Evolutionary conservation across 2,888 invertebrate species (phyloP), one percentile per base, ranked within the genome.

Genomic region (Agriotes lineatus): DNA sequence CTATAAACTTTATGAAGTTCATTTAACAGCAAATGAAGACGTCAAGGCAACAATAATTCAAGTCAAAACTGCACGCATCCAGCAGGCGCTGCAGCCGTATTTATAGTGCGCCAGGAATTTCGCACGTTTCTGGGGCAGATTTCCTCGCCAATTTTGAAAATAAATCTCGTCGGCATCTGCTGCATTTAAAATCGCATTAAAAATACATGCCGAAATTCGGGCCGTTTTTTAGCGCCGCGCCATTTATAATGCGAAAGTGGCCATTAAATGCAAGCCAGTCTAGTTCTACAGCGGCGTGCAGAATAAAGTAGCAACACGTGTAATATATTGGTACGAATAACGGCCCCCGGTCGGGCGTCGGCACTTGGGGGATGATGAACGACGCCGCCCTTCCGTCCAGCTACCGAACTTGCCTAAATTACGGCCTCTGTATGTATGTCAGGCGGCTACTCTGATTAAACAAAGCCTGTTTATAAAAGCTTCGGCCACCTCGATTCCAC

Each of bases 221-320:
- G 59, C 44, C 58, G 59, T 62, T 63, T 64, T 64, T 68, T 59
- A 45, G 25, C 57, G 35, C 52, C 59, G 52, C 45, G 54, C 65
- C 64, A 65, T 69, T 65, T 66, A 66, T 62, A 66, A 66, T 52
- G 39, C 37, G 25, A 57, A 54, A 66, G 62, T 56, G 58, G 59
- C 61, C 50, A 66, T 69, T 66, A 69, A 69, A 69, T 58, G 20
- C 20, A 58, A 42, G 25, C 65, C 52, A 65, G 60, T 69, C 60
- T 60, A 65, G 65, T 69, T 69, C 39, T 60, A 61, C 44, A 61
- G 19, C 56, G 44, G 60, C 35, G 56, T 69, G 48, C 45, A 71
- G 73, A 74, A 77, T 77, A 75, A 75, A 77, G 77, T 77, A 75
- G 75, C 74, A 77, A 76, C 77, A 76, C 74, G 77, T 76, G 75